Evolutionary conservation across 2,113 vertebrate genomes (phyloP), one percentile per base, ranked within the genome.

Genomic region (Pedionomus torquatus): DNA sequence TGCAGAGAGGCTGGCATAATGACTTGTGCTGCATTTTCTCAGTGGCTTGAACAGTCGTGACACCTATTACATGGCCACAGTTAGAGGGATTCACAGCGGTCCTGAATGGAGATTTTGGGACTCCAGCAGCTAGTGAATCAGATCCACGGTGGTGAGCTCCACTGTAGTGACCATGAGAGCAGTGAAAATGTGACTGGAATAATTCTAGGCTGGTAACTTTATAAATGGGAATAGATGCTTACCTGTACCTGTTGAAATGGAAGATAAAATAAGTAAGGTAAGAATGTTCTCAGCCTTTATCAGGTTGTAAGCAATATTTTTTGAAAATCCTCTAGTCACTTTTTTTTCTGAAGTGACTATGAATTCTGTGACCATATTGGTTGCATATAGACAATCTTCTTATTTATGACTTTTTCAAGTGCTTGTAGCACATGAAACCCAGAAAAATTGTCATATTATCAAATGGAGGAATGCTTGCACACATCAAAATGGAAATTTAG

Each of bases 61-160:
- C 19, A 41, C 15, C 19, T 21, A 2, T 26, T 54, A 54, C 17
- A 25, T 0, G 1, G 46, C 5, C 8, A 26, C 17, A 8, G 3
- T 30, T 63, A 74, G 55, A 37, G 19, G 10, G 12, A 21, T 51
- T 78, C 72, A 39, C 37, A 71, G 65, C 11, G 15, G 17, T 55
- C 3, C 5, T 19, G 39, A 55, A 52, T 10, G 35, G 30, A 37
- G 18, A 83, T 66, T 17, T 3, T 28, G 7, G 19, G 20, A 43
- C 23, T 80, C n/a, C 11, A 9, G 19, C 19, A 46, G 16, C 18
- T 63, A 70, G 69, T 70, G 49, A 78, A 37, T 4, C 8, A 83
- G 46, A 86, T 6, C 16, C 25, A 17, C 19, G 37, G 15, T 12
- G 63, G 17, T 37, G 20, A 89, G 37, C 10, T 39, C 31, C 8